Conservation (phyloP, 2,113 vertebrate genomes). For the Platichthys flesus region DNA sequence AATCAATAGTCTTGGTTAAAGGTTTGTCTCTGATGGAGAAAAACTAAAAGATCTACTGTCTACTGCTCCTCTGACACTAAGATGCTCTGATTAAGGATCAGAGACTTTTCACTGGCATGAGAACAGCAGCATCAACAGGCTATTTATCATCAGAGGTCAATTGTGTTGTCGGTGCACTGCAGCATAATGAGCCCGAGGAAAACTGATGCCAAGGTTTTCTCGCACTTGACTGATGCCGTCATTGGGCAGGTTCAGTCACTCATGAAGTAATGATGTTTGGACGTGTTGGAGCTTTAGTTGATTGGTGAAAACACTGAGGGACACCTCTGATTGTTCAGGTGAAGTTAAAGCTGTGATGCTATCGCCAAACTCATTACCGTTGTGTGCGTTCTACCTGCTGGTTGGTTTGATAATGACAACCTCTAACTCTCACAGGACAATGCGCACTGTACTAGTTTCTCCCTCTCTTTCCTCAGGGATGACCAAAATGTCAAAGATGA, state of each 20-base stretch:
- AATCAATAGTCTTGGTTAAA: too few relatives aligned
- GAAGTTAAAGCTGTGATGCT: neutral
- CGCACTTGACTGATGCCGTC: conserved; percentile 43
- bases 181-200: conserved; percentile 52
- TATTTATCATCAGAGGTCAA: conserved; percentile 56
- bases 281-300: conserved; percentile 27
- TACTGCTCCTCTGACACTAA: conserved; percentile 28
- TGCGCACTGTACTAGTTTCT: neutral
- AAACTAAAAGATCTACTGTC: too few relatives aligned
- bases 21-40: too few relatives aligned
- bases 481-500: conserved; percentile 99
- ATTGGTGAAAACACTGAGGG: conserved; percentile 6
- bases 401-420: neutral
- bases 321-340: neutral
- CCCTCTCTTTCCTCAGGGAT: conserved; percentile 83
- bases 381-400: conserved; percentile 6
- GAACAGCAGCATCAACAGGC: conserved; percentile 30
- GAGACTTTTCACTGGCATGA: neutral
- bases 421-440: conserved; percentile 2
- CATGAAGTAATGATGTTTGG: conserved; percentile 25
- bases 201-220: conserved; percentile 47
- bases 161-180: conserved; percentile 49
- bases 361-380: neutral
- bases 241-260: conserved; percentile 32
- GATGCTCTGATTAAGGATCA: conserved; percentile 34